Evolutionary conservation across 2,888 invertebrate species (phyloP), one percentile per base, ranked within the genome.

Genomic region (Nasonovia ribisnigri): DNA sequence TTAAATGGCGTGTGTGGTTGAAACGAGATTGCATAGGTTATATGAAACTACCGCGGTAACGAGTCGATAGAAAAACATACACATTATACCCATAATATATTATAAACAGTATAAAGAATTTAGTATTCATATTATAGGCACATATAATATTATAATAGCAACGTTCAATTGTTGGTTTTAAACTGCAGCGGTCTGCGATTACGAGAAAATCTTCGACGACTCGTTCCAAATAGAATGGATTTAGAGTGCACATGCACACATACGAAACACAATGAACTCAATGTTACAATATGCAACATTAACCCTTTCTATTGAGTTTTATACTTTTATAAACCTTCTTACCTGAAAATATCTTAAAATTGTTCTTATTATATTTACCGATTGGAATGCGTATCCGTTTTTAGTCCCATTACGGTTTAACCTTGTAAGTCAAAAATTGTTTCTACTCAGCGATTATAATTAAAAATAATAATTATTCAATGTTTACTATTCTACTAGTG

Each of bases 81-180:
- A 54, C 36, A 88, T 11, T 84, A 84, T 84, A 43, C 1, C 3
- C 42, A 84, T 67, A 16, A 13, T n/a, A 6, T 77, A 77, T 36
- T 77, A 77, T 77, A 77, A 77, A 77, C 36, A 77, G 77, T 77
- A 77, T 77, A 77, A 77, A 77, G 77, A 77, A 77, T 77, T 77
- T 36, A 77, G 77, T 20, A 77, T 77, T 36, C 36, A 77, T 77
- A 77, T 77, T 77, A 77, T 36, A 36, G 77, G 20, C 20, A 36
- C 36, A 36, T 36, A 77, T 77, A 36, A 36, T 77, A 77, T 77
- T 77, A 36, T 36, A 77, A 36, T 77, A 77, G 77, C 77, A 77
- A 77, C 77, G 36, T 77, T 77, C 77, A 8, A 77, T 77, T 77
- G 77, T 77, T 77, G 36, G 77, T 77, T 20, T 77, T 77, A 77